Evolutionary conservation across 2,888 invertebrate species (phyloP), one percentile per base, ranked within the genome.

Genomic region (Megamerina dolium): DNA sequence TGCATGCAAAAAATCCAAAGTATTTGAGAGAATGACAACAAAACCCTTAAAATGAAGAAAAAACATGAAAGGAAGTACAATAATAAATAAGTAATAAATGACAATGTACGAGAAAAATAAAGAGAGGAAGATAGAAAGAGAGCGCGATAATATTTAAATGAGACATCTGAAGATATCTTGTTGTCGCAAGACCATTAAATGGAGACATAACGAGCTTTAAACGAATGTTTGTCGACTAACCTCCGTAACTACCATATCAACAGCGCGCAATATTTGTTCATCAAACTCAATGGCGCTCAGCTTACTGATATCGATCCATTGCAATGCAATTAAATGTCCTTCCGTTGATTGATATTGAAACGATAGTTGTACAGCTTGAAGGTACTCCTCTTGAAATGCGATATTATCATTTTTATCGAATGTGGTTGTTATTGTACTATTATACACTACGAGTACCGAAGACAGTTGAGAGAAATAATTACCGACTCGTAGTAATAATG

Each of bases 241-340:
- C 61, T 69, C 61, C 12, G 57, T 59, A 4, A 57, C 61, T 23
- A 49, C 52, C 20, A 52, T 44, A 35, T 68, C 60, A 3, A 68
- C 59, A 12, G 65, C 60, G 33, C 48, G 50, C 32, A 68, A 52
- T 23, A 68, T 38, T 32, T 55, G 49, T 35, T 54, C 47, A 17
- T 60, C 53, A 4, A 66, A 46, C 12, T 50, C 50, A 36, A 43
- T 39, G 33, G 26, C 40, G 20, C 55, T 42, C 14, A 64, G 39
- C 17, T 50, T 21, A 2, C 52, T 56, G 39, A 65, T 53, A 54
- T 67, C 56, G 41, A 68, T 60, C 69, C 68, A 68, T 43, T 68
- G 64, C 26, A 65, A 43, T n/a, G 49, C 54, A 48, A 51, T 52
- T 38, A 41, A 43, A 8, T 6, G 55, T 50, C 35, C 51, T 41